Percentiles rank a stretch among this genome's conserved stretches.
Evolutionary conservation across 2,888 invertebrate species (phyloP).

Genomic region (Xiphydria camelus): DNA sequence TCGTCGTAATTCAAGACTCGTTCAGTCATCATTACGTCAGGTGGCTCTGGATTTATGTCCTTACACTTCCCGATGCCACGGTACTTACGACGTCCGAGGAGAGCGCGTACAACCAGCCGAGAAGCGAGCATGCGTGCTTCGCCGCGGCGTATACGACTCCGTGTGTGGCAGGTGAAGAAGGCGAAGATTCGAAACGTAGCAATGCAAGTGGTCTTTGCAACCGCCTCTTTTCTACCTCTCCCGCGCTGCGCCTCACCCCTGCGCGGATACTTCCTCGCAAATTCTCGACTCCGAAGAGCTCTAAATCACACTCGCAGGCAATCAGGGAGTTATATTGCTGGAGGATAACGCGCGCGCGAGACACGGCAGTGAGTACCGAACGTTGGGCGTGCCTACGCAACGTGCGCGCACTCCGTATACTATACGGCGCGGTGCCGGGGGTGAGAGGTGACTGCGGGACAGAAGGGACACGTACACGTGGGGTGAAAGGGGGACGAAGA

Average conservation of each 20-base stretch:
- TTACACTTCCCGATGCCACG: constrained; percentile 5
- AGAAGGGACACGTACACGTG: background rate
- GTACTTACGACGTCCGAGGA: constrained; percentile 1
- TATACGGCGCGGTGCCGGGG: background rate
- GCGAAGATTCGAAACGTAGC: constrained; percentile 1
- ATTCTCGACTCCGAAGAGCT: constrained; percentile 10
- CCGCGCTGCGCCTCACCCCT: background rate
- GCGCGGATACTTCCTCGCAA: constrained; percentile 5
- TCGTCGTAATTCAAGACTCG: constrained; percentile 4
- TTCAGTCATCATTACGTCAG: constrained; percentile 31
- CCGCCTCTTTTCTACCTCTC: background rate
- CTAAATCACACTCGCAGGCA: constrained; percentile 13
- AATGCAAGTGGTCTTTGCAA: background rate
- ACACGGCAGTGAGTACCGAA: too few relatives aligned
- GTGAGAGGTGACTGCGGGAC: background rate
- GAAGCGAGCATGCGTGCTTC: background rate
- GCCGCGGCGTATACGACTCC: too few relatives aligned
- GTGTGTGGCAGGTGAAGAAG: constrained; percentile 3
- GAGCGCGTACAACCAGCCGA: background rate
- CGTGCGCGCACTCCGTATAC: background rate
- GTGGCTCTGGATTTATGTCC: constrained; percentile 34
- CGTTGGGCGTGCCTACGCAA: background rate
- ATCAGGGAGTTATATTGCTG: constrained; percentile 12
- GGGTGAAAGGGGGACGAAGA: constrained; percentile 21
- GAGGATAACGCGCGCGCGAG: constrained; percentile 2